Evolutionary conservation across 30 jellyfish, hydroid and myxozoan genomes (phyloP).

Genomic region (Rhopilema esculentum): DNA sequence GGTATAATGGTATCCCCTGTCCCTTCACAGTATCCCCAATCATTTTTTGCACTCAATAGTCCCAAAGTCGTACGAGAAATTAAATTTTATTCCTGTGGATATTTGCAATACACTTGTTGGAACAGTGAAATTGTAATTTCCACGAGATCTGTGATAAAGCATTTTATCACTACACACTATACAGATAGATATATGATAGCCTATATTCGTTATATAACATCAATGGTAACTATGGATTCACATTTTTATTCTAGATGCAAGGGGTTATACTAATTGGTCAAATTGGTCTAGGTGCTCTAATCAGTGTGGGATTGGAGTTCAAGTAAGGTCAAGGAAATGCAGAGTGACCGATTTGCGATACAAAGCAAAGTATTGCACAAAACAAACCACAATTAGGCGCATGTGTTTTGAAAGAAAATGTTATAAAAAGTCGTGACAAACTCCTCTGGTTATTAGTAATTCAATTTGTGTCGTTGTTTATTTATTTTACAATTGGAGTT

Average conservation of each 20-base stretch:
- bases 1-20: too few relatives aligned
- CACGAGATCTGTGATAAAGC: too few relatives aligned
- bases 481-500: not conserved
- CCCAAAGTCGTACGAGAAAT: too few relatives aligned
- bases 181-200: too few relatives aligned
- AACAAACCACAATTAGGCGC: not conserved
- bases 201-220: too few relatives aligned
- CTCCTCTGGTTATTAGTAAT: not conserved
- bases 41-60: not conserved
- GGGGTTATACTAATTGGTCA: constrained; percentile 62
- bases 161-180: too few relatives aligned
- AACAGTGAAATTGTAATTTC: too few relatives aligned
- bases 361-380: not conserved
- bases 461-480: not conserved
- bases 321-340: constrained; percentile 56
- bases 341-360: constrained; percentile 7
- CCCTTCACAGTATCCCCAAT: not conserved
- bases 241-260: constrained; percentile 17
- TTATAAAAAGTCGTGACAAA: not conserved
- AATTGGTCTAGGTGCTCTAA: constrained; percentile 71
- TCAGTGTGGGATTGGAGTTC: constrained; percentile 64
- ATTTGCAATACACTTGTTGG: too few relatives aligned
- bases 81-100: too few relatives aligned
- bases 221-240: not conserved
- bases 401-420: not conserved